A percentile compares a stretch with the other conserved stretches of the same genome.
Conservation (phyloP, 2,888 invertebrate species). For the Catotricha subobsoleta region DNA sequence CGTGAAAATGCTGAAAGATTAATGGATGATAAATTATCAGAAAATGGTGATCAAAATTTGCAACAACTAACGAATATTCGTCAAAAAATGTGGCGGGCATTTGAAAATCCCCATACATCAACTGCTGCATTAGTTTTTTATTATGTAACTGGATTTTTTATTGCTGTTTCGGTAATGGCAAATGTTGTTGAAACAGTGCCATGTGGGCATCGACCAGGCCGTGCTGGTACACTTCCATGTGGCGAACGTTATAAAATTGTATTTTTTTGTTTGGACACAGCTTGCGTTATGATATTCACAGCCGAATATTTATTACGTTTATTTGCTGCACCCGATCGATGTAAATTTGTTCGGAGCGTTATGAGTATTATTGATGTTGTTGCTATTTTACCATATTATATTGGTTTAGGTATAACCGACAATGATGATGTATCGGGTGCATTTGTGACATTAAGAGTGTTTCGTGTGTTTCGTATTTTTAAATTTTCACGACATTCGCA, state of each 20-base stretch:
- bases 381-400: slow-evolving; percentile 97
- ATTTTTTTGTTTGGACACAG: slow-evolving; percentile 97
- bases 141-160: slow-evolving; percentile 99
- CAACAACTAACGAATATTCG: slow-evolving; percentile 75
- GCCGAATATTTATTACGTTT: slow-evolving; percentile 89
- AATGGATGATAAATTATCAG: slow-evolving; percentile 91
- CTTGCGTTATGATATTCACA: slow-evolving; percentile 99
- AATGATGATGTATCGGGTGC: slow-evolving; percentile 98
- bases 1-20: slow-evolving; percentile 96
- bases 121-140: slow-evolving; percentile 99
- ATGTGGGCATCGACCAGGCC: slow-evolving; percentile 73
- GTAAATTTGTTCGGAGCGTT: slow-evolving; percentile 93
- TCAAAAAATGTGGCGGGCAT: slow-evolving; percentile 98
- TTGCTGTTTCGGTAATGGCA: slow-evolving; percentile 97
- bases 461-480: slow-evolving; percentile 99
- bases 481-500: slow-evolving; percentile 99
- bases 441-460: slow-evolving; percentile 95
- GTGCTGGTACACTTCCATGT: slow-evolving; percentile 78
- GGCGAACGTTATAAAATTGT: slow-evolving; percentile 96
- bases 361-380: slow-evolving; percentile 99
- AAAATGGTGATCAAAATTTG: slow-evolving; percentile 76
- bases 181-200: slow-evolving; percentile 97
- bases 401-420: slow-evolving; percentile 91
- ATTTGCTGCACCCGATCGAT: slow-evolving; percentile 96
- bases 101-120: slow-evolving; percentile 98